Evolutionary conservation across 1,140 invertebrate genomes (phyloP).

Genomic region (Rhopalosiphum padi): DNA sequence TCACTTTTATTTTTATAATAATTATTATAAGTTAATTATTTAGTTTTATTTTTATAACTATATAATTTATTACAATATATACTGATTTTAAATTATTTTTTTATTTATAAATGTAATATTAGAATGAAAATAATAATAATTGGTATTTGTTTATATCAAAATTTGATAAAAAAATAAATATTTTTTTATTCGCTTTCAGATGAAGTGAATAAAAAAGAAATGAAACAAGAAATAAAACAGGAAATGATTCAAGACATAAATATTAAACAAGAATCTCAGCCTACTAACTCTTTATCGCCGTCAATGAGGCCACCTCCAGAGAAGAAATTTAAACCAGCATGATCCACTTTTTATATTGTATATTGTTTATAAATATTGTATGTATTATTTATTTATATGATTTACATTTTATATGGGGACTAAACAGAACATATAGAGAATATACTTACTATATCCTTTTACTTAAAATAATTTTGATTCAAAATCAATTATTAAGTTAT

Average conservation of each 20-base stretch:
- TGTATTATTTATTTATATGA: not conserved
- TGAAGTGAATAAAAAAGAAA: constrained; percentile 41
- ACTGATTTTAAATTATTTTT: not conserved
- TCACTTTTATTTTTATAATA: not conserved
- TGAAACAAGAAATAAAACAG: constrained; percentile 52
- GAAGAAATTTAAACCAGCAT: constrained; percentile 63
- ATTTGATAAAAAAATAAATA: not conserved
- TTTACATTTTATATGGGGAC: not conserved
- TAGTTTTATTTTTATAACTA: not conserved
- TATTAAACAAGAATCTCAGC: constrained; percentile 46
- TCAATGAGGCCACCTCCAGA: constrained; percentile 65
- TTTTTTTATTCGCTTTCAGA: not conserved
- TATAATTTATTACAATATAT: not conserved
- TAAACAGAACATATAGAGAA: not conserved
- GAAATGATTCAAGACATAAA: constrained; percentile 38
- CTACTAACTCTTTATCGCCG: constrained; percentile 48
- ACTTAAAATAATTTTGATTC: not conserved
- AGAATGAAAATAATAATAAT: not conserved
- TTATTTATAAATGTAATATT: not conserved
- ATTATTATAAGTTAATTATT: not conserved
- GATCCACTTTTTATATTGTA: constrained; percentile 61
- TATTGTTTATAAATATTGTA: not conserved
- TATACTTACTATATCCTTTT: not conserved
- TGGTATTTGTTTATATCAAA: not conserved
- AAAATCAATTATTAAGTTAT: not conserved